A percentile compares a stretch with the other conserved stretches of the same genome.
These are phyloP conservation scores for Sapayoa aenigma DNA, from an alignment of 2,113 vertebrate species.

Conservation along the genomic window DNA sequence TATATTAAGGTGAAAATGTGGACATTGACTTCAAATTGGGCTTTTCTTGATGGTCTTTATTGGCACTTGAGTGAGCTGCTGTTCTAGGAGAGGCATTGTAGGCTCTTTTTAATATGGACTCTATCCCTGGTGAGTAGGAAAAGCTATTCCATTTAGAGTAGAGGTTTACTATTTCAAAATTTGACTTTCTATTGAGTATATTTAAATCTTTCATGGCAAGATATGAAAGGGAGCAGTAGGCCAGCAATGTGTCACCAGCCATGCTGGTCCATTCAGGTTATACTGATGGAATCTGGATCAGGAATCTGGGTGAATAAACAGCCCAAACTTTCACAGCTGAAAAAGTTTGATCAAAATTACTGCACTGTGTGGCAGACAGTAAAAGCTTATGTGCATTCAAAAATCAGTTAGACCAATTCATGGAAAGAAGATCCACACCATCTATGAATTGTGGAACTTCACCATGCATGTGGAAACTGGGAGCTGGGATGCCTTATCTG, in stretches of 20 bases:
- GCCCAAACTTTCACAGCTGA: background rate
- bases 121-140: background rate
- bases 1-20: constrained; percentile 33
- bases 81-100: background rate
- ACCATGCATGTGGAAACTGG: fast-evolving
- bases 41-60: background rate
- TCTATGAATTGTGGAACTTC: background rate
- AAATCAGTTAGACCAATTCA: background rate
- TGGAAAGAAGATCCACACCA: background rate
- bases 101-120: background rate
- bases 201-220: background rate
- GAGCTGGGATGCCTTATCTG: background rate
- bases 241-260: background rate
- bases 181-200: background rate
- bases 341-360: background rate
- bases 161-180: background rate
- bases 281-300: background rate
- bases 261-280: background rate
- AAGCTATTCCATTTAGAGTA: background rate
- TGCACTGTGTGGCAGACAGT: background rate
- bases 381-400: background rate
- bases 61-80: background rate
- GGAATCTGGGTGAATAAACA: background rate
- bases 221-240: background rate
- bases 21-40: constrained; percentile 1